phyloP scores from a whole-genome alignment of 2,113 vertebrate genomes.

The Dunckerocampus dactyliophorus region DNA sequence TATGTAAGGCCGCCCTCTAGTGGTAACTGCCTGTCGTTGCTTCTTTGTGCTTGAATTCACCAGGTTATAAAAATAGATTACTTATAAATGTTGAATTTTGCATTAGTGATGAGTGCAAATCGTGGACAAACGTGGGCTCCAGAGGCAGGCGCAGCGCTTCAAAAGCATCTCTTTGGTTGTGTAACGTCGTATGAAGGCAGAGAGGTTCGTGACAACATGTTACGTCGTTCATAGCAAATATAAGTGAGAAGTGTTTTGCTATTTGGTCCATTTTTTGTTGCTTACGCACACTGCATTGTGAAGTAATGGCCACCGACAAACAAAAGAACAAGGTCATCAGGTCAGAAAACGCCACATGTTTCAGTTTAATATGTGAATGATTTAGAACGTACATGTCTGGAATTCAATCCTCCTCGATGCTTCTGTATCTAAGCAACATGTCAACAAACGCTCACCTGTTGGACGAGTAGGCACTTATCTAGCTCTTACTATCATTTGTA shows the following conservation, averaged over 20 bases:
- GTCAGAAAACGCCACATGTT: not conserved
- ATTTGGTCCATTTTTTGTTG: too few species aligned
- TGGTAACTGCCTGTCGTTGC: not conserved
- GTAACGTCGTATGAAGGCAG: too few species aligned
- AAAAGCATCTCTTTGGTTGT: not conserved
- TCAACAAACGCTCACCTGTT: not conserved
- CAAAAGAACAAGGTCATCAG: not conserved
- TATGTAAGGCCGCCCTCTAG: not conserved
- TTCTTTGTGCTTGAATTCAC: not conserved
- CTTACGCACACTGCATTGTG: too few species aligned
- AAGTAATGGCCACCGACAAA: not conserved
- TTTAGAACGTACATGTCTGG: not conserved
- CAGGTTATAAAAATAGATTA: too few species aligned
- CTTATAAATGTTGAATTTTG: not conserved
- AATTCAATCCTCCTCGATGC: not conserved
- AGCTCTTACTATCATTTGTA: not conserved
- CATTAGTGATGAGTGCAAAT: not conserved
- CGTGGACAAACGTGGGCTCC: not conserved
- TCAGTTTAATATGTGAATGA: not conserved
- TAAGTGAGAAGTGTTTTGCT: too few species aligned
- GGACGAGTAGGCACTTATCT: not conserved
- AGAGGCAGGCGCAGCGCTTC: not conserved
- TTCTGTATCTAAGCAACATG: slow-evolving; percentile 1
- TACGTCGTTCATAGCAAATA: too few species aligned
- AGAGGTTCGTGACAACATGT: too few species aligned